A percentile compares a stretch with the other conserved stretches of the same genome.
These are phyloP conservation scores for Caenorhabditis sulstoni DNA, from an alignment of 2,888 invertebrate genomes.

Conservation along the genomic window DNA sequence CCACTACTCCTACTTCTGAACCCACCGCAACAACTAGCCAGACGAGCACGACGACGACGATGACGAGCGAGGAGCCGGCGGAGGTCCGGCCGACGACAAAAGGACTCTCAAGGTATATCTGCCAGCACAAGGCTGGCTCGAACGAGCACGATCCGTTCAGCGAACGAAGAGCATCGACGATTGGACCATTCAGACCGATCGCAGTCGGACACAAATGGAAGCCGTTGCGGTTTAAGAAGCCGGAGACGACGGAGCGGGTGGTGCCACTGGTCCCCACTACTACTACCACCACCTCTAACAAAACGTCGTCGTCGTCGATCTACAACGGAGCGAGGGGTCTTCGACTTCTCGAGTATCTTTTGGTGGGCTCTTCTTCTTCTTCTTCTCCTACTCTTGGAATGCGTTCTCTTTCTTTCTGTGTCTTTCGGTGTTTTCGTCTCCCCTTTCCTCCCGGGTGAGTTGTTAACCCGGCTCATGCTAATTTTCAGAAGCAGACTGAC, in stretches of 20 bases:
- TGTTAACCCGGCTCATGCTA: slow-evolving; percentile 31
- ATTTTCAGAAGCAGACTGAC: slow-evolving; percentile 62
- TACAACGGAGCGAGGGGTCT: slow-evolving; percentile 38
- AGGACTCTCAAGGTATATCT: slow-evolving; percentile 67
- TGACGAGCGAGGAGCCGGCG: too few relatives aligned
- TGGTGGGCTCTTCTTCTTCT: slow-evolving; percentile 64
- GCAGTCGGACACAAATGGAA: slow-evolving; percentile 63
- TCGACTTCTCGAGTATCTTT: slow-evolving; percentile 67
- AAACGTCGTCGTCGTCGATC: slow-evolving; percentile 10
- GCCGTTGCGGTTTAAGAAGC: slow-evolving; percentile 60
- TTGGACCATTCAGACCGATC: slow-evolving; percentile 68
- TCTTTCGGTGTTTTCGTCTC: slow-evolving; percentile 21
- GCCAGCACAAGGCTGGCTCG: slow-evolving; percentile 63
- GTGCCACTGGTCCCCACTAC: slow-evolving; percentile 11
- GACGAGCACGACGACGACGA: slow-evolving; percentile 21
- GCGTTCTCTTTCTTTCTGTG: slow-evolving; percentile 39
- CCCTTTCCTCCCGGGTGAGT: slow-evolving; percentile 23
- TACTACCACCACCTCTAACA: neutral
- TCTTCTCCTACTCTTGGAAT: slow-evolving; percentile 29
- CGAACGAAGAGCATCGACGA: slow-evolving; percentile 63
- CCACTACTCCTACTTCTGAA: slow-evolving; percentile 21
- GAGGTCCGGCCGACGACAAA: slow-evolving; percentile 36
- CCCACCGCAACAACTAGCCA: slow-evolving; percentile 12
- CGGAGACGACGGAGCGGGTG: slow-evolving; percentile 38
- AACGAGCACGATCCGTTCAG: slow-evolving; percentile 61